Base-by-base conservation (phyloP, 2,797 vertebrate genomes). In the Chrosomus eos region DNA sequence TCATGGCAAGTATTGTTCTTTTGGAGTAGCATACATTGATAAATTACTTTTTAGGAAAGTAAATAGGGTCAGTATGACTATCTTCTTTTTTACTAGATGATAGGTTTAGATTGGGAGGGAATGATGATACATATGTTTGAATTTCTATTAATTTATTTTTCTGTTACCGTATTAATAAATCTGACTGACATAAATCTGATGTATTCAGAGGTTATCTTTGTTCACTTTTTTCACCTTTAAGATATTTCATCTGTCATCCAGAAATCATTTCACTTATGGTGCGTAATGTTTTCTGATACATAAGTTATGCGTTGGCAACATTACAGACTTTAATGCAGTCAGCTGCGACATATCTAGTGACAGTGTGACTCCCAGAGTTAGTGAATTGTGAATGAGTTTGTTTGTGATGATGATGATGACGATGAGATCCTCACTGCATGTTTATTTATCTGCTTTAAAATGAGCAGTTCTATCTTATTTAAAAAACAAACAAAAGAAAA, bases 241-340 rank as follows among this genome's bases (percentile, higher is more conserved):
- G 10, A 38, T 23, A 14, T 68, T 70, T 55, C 28, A 40, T 3
- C 33, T 7, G 5, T 64, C 16, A 16, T 10, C 33, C 10, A 58
- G 33, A 71, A 40, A 81, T 70, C 1, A 70, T 28, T 80, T 80
- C 48, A 70, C 10, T 81, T 43, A 40, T 38, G 5, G 23, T 55
- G n/a, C 5, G 18, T 38, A 55, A 53, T 60, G 75, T 60, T 77
- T 77, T 62, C 55, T 11, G 16, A 62, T 60, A 19, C 55, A 36
- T 16, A 33, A 55, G 45, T 13, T 53, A n/a, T 8, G 21, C 31
- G n/a, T 18, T 58, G 73, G 51, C 73, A 51, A 36, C 62, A 66
- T 48, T 23, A 58, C 36, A 14, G n/a, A 58, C 67, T 43, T 71
- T 40, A 80, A 67, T 33, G 13, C 28, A 48, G 67, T 71, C n/a